Evolutionary conservation across 2,888 invertebrate species (phyloP).

Genomic region (Scaptomyza cyrtandrae): DNA sequence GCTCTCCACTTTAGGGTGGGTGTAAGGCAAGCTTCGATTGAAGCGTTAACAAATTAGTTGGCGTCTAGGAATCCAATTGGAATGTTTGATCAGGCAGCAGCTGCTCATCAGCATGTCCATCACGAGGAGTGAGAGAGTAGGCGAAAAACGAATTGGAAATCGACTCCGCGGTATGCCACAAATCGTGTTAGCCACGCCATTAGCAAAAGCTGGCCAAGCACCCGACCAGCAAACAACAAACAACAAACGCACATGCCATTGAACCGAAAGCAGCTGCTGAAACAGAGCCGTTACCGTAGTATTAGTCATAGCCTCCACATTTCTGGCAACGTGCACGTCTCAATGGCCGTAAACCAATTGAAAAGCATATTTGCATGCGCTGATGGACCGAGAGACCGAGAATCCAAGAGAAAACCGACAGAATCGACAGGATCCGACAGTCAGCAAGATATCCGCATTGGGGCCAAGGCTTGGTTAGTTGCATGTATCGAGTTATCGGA

Average conservation of each 20-base stretch:
- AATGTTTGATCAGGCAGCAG: slow-evolving; percentile 73
- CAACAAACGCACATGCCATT: slow-evolving; percentile 39
- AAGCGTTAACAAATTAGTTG: slow-evolving; percentile 32
- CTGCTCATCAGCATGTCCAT: slow-evolving; percentile 50
- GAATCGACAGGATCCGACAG: background rate
- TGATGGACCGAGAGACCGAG: slow-evolving; percentile 60
- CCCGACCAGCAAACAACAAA: slow-evolving; percentile 38
- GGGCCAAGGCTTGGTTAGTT: slow-evolving; percentile 24
- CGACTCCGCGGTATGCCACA: slow-evolving; percentile 60
- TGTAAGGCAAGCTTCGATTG: background rate
- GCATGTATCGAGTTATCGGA: slow-evolving; percentile 42
- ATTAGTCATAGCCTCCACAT: background rate
- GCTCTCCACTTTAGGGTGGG: background rate
- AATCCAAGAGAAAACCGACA: slow-evolving; percentile 1
- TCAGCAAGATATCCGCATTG: slow-evolving; percentile 26
- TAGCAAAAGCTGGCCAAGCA: slow-evolving; percentile 72
- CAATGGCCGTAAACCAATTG: slow-evolving; percentile 77
- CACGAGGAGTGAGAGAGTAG: background rate
- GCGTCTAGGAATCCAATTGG: slow-evolving; percentile 58
- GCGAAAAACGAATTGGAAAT: slow-evolving; percentile 28
- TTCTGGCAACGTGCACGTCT: slow-evolving; percentile 60
- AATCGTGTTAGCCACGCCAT: slow-evolving; percentile 79
- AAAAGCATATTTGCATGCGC: slow-evolving; percentile 78
- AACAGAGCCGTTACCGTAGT: slow-evolving; percentile 17
- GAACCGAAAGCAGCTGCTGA: slow-evolving; percentile 9